Evolutionary conservation across 2,113 vertebrate genomes (phyloP).

Genomic region (Patagioenas fasciata): DNA sequence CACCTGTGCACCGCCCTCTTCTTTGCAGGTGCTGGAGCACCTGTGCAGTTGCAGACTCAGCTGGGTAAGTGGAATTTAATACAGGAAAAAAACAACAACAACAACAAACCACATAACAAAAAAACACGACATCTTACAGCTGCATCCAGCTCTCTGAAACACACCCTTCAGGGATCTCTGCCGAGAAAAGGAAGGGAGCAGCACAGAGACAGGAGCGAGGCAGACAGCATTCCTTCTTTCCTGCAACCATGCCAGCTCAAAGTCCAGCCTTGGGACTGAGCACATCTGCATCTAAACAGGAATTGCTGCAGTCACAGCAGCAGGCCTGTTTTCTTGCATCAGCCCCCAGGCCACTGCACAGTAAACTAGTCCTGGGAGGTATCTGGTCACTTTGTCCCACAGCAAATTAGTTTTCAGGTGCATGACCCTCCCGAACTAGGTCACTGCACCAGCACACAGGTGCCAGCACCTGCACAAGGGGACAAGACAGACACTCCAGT

Average conservation of each 20-base stretch:
- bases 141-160: neutral
- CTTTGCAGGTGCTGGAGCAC: neutral
- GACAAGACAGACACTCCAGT: neutral
- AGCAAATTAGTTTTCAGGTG: neutral
- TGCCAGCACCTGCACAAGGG: neutral
- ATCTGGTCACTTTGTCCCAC: neutral
- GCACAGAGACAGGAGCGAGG: accelerated
- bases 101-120: neutral
- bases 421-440: neutral
- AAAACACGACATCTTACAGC: neutral
- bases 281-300: accelerated
- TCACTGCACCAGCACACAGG: neutral
- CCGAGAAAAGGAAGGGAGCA: neutral
- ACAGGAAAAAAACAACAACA: neutral
- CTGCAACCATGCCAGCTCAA: neutral
- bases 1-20: neutral
- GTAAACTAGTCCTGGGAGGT: neutral
- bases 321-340: neutral
- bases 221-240: neutral
- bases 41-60: neutral
- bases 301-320: neutral
- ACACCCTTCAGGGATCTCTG: neutral
- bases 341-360: accelerated
- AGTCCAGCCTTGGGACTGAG: neutral
- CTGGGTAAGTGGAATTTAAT: neutral